A percentile compares a stretch with the other conserved stretches of the same genome.
phyloP scores from a whole-genome alignment of 1,140 invertebrate species.

The Nasonia longicornis region DNA sequence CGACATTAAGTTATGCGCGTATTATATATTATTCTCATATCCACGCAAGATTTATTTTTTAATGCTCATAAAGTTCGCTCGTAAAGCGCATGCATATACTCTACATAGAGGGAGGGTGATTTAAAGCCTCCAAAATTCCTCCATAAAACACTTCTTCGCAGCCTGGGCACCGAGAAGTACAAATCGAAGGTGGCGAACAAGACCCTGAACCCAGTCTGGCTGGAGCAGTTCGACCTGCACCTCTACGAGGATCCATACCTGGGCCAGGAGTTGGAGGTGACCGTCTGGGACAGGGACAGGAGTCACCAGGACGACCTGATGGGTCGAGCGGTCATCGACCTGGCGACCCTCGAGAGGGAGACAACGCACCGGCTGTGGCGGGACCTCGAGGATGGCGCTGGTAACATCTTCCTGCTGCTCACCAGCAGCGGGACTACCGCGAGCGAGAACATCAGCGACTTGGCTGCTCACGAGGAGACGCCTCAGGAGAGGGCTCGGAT shows the following conservation, averaged over 20 bases:
- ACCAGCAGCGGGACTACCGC: constrained; percentile 96
- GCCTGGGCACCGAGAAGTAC: constrained; percentile 96
- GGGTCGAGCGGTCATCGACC: constrained; percentile 87
- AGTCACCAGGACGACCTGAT: constrained; percentile 88
- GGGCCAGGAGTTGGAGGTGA: constrained; percentile 88
- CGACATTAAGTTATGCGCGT: too few species aligned
- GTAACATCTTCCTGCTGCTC: constrained; percentile 88
- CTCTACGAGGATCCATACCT: constrained; percentile 89
- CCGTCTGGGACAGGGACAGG: constrained; percentile 90
- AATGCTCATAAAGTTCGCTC: not conserved
- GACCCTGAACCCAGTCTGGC: constrained; percentile 88
- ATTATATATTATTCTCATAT: not conserved
- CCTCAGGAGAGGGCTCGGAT: constrained; percentile 77
- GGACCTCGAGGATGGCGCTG: constrained; percentile 89
- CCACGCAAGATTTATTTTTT: not conserved
- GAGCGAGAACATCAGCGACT: constrained; percentile 90
- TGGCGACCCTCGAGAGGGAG: constrained; percentile 88
- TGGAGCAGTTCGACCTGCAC: constrained; percentile 98
- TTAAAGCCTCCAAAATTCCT: not conserved
- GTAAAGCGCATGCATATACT: too few species aligned
- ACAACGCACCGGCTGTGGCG: constrained; percentile 91
- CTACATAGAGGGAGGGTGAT: too few species aligned
- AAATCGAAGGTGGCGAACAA: constrained; percentile 94
- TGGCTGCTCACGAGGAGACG: constrained; percentile 86
- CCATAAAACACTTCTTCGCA: not conserved